Evolutionary conservation across 2,888 invertebrate genomes (phyloP), one percentile per base, ranked within the genome.

Genomic region (Euproctis similis): DNA sequence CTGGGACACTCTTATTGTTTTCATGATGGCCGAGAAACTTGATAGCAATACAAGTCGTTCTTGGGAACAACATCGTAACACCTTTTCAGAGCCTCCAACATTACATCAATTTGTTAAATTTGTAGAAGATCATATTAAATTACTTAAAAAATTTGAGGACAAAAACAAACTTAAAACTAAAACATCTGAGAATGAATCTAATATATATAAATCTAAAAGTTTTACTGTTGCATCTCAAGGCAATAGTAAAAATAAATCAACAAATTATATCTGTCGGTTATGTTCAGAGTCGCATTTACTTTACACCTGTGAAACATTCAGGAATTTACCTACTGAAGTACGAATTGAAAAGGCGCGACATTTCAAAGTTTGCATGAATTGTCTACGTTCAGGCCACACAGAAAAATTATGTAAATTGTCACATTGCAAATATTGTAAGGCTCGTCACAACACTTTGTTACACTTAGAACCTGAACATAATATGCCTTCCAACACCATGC

Each of bases 1-100:
- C 8, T 35, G 25, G 35, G 35, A 34, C 14, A 16, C 28, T 4
- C 10, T 35, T 4, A 13, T 35, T n/a, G 26, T 31, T 5, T 7
- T 10, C 11, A 22, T 6, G 11, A 5, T 11, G 21, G 3, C 11
- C 1, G 4, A 2, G 7, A 22, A 22, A 11, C 10, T 22, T 3
- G 21, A 22, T 9, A 3, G 5, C n/a, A 8, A 8, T 4, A 20
- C 9, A 20, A n/a, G 4, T 8, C n/a, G 9, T 2, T 2, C n/a
- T 5, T 20, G 9, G 20, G 9, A 20, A 20, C 8, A 20, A 20
- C 9, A 20, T 20, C 9, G 20, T 5, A 20, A 20, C 9, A 3
- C 9, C n/a, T 9, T 20, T 8, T 8, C 8, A 4, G 5, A 8
- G n/a, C 5, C 20, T 9, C 9, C 20, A 4, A 14, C 6, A 14